These are phyloP conservation scores for Protobothrops mucrosquamatus DNA, from an alignment of 2,113 vertebrate genomes.

Conservation along the genomic window DNA sequence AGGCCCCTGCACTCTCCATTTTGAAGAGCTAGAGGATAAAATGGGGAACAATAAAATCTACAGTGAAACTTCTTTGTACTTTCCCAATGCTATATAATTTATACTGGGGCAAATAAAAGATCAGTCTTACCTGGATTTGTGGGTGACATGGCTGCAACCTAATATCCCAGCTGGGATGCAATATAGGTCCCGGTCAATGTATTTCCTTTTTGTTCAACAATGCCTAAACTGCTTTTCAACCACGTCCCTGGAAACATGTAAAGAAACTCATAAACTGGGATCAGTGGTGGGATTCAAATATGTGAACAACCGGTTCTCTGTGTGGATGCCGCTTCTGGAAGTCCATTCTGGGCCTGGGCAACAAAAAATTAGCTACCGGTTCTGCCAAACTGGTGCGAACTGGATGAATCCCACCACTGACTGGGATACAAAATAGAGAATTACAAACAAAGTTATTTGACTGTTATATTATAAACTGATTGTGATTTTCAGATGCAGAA, in stretches of 20 bases:
- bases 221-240: slow-evolving; percentile 91
- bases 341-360: no score
- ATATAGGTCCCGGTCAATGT: slow-evolving; percentile 89
- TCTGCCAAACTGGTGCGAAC: no score
- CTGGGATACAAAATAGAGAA: neutral
- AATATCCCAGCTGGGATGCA: slow-evolving; percentile 93
- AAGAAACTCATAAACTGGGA: slow-evolving; percentile 13
- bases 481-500: neutral
- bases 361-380: no score
- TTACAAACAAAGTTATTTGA: neutral
- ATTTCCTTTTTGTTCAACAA: slow-evolving; percentile 83
- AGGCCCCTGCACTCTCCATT: neutral
- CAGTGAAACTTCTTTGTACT: neutral
- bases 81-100: neutral
- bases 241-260: slow-evolving; percentile 79
- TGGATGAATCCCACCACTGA: no score
- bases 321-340: no score
- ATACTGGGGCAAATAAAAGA: neutral
- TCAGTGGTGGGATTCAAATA: no score
- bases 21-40: no score
- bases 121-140: slow-evolving; percentile 77
- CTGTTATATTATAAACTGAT: neutral
- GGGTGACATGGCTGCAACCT: slow-evolving; percentile 95
- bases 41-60: neutral
- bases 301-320: no score